Base-by-base conservation (phyloP, 2,113 vertebrate species). In the Charadrius vociferus region DNA sequence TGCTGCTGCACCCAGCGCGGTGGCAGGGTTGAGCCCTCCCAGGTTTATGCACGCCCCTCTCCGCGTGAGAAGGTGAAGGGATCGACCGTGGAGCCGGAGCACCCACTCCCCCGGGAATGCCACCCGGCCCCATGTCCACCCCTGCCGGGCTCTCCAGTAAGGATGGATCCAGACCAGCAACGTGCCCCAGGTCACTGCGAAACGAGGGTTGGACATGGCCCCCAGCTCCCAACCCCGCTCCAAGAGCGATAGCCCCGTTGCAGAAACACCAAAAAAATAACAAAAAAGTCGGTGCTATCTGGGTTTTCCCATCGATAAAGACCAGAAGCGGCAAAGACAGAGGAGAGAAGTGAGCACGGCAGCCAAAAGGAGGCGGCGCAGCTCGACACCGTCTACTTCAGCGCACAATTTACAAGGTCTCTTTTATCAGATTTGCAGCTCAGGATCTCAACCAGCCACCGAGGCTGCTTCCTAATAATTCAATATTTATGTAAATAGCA, bases 221-320 rank as follows among this genome's bases (percentile, higher is more conserved):
- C 59, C 23, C 16, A 16, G 73, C 85, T 59, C 80, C 72, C 49
- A 55, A 0, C 41, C 66, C 45, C 2, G 0, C 53, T 30, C 49
- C 36, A 19, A 18, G 30, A 34, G 27, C 4, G 0, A 32, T 7
- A 34, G 14, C 21, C 27, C 52, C 16, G 27, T 2, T 17, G 14
- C 66, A 87, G 71, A 53, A 61, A 61, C 50, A 30, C 61, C 65
- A 39, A 20, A 39, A 49, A 59, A 83, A 45, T 2, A 1, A 29
- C 1, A 5, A 16, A 53, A 61, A 39, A 50, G 18, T 1, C 29
- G 0, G 12, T 0, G 1, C 4, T 36, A 6, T 13, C 11, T n/a
- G 55, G 47, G n/a, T 22, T 37, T 23, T 86, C 14, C 70, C 30
- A 22, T 23, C 5, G 2, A 9, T 29, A 74, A 32, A 58, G 29